Base-by-base conservation (phyloP, 2,888 invertebrate genomes). In the Coelopa pilipes region DNA sequence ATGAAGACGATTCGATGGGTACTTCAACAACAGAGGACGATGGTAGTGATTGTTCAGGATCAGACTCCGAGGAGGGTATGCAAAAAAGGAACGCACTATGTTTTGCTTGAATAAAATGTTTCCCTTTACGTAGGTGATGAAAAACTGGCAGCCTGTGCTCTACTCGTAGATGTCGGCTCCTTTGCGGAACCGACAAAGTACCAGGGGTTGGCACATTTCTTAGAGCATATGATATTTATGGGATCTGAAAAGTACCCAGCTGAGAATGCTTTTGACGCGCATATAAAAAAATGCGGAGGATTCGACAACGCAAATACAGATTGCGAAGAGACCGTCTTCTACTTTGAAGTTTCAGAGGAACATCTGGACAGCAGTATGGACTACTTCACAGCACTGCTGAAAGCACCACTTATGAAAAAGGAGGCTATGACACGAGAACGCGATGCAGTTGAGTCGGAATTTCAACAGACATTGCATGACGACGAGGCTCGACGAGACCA, bases 181-280 rank as follows among this genome's bases (percentile, higher is more conserved):
- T 96, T 94, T 87, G 93, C 93, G 81, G 95, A 96, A 87, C 95
- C 95, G 0, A 87, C 90, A 90, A 81, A 91, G 92, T 92, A 95
- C 72, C 94, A 93, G 79, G 96, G 96, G 0, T 86, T 96, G 84
- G 94, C 95, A 0, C 96, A 96, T 86, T 95, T 96, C 84, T 89
- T 96, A 3, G 96, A 96, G 82, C 96, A 96, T 85, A 95, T 97
- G 96, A 88, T 97, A 24, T 97, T 96, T 83, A 97, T 97, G 96
- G 97, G 97, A 49, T 96, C 95, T 79, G 90, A 93, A 82, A 96
- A 96, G 84, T 97, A 93, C 85, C 95, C 94, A 11, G 90, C 91
- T 83, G 96, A 97, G 88, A 96, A 96, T 86, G 93, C 92, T 78
- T 94, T 95, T 82, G 95, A 95, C 88, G 89, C 93, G 1, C 95